These are phyloP conservation scores for Clarias macrocephalus DNA, from an alignment of 2,113 vertebrate genomes.

Conservation along the genomic window DNA sequence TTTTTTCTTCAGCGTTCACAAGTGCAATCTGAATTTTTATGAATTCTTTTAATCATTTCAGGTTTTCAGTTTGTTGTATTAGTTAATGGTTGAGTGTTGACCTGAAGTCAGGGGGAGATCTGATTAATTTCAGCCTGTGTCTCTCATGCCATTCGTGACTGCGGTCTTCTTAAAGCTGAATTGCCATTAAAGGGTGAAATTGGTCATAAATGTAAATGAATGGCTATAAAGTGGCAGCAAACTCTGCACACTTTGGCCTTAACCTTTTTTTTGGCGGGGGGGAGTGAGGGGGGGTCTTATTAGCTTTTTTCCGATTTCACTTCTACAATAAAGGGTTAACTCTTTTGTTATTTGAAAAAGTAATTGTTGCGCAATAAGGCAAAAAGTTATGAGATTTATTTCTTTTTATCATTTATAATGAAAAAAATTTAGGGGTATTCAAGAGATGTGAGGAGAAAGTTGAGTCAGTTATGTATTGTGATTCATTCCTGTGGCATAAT, in stretches of 20 bases:
- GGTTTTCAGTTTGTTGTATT: background rate
- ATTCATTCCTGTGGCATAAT: too few relatives aligned
- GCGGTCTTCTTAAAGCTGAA: constrained; percentile 74
- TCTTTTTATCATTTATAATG: background rate
- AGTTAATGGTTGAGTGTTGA: background rate
- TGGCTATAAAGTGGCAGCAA: constrained; percentile 76
- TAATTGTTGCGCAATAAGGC: background rate
- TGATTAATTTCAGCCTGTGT: constrained; percentile 52
- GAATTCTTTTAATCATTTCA: background rate
- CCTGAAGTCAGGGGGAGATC: constrained; percentile 73
- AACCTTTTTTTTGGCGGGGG: constrained; percentile 58
- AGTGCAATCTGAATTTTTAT: too few relatives aligned
- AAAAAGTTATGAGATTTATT: background rate
- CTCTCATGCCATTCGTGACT: constrained; percentile 82
- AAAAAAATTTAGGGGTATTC: background rate
- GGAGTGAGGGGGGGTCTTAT: constrained; percentile 10
- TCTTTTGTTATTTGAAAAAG: background rate
- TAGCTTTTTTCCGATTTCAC: constrained; percentile 39
- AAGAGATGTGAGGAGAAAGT: background rate
- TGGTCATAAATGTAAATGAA: constrained; percentile 89
- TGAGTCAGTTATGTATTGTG: too few relatives aligned
- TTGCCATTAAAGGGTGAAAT: constrained; percentile 84
- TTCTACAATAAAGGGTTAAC: constrained; percentile 43
- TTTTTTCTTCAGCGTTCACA: background rate
- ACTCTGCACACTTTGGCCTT: constrained; percentile 61